Base-by-base conservation (phyloP, 2,113 vertebrate genomes). In the Chitala chitala region DNA sequence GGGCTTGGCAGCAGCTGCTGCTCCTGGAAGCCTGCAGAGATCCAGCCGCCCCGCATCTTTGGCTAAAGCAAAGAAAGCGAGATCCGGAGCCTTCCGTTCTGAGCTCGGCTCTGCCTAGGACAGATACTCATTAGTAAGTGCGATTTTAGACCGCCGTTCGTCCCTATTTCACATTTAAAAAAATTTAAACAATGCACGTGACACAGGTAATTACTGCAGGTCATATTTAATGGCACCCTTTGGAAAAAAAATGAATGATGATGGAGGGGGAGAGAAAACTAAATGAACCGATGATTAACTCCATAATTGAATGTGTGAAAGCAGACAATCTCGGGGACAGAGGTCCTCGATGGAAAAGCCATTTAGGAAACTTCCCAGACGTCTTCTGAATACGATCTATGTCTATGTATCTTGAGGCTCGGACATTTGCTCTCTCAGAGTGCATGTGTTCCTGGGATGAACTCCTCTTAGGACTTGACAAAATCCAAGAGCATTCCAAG, bases 101-200 rank as follows among this genome's bases (percentile, higher is more conserved):
- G 7, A n/a, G 6, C 2, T 38, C 59, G n/a, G 31, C 59, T 29
- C n/a, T 17, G 31, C 33, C 59, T 36, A n/a, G 6, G n/a, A 33
- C 59, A 63, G 59, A 63, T 63, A 59, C n/a, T n/a, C n/a, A n/a
- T n/a, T n/a, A n/a, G n/a, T n/a, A 29, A 31, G 59, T 36, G 17
- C 29, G 15, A 36, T 38, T 63, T 63, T 63, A 22, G 38, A 63
- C 12, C 12, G 44, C n/a, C n/a, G n/a, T n/a, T n/a, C 5, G 38
- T 36, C 59, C 31, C 59, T 63, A 63, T 46, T 68, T 46, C 64
- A 68, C 26, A 68, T 68, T 68, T 68, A 48, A 68, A 48, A 68
- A 26, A 38, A 24, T 44, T 20, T 22, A 36, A 68, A 20, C 5
- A 15, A 1, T 5, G 3, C n/a, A 24, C 15, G 38, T 42, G 24